Evolutionary conservation across 2,888 invertebrate species (phyloP), one percentile per base, ranked within the genome.

Genomic region (Perizoma flavofasciatum): DNA sequence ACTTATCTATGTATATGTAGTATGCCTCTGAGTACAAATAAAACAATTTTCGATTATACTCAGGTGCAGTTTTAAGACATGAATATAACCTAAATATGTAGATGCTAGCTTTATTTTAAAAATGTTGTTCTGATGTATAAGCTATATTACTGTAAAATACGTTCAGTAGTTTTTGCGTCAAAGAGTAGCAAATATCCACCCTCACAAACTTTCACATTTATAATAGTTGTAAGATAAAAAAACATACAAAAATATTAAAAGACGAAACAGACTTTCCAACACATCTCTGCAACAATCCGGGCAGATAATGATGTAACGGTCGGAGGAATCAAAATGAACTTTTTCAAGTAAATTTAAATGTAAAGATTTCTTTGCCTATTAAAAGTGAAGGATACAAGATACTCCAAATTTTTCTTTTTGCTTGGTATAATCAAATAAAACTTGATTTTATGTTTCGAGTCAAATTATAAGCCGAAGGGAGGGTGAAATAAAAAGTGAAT

Each of bases 381-480:
- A 83, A 83, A 85, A 83, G 80, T 86, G 82, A 85, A 83, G 81
- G 81, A 85, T 83, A 84, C 79, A 82, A 87, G 81, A 84, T 82
- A 82, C 86, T 83, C 78, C 67, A 74, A 77, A 75, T 80, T 85
- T 82, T 85, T 85, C 81, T 81, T 83, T 61, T 85, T 84, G 82
- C 79, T 83, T 79, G 84, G 84, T 78, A 82, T 88, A 89, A 91
- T 90, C 86, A 89, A 90, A 90, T 90, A 89, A 89, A 91, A 91
- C 89, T 89, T 89, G 89, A 91, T 91, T 91, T 90, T 90, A 90
- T 90, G 89, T 90, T 91, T 88, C 86, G 80, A 90, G 88, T 89
- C 89, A 91, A 90, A 91, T 92, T 90, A 90, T 89, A 91, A 90
- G 88, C 86, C 82, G 80, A 88, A 86, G 86, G 88, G 89, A 85